phyloP scores from a whole-genome alignment of 2,888 invertebrate species.

The Acronicta psi region DNA sequence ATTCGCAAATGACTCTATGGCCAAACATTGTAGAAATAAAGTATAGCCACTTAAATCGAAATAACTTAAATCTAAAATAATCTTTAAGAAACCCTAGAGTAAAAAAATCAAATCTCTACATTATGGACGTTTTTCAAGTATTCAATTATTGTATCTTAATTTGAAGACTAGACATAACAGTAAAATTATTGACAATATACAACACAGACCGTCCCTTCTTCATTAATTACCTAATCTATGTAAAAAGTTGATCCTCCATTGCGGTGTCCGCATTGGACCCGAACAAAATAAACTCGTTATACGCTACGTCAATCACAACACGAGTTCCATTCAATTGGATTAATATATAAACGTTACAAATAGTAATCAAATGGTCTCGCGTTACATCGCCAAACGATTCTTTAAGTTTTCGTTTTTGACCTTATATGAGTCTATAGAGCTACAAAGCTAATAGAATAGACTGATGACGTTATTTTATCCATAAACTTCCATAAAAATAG shows the following conservation, averaged over 20 bases:
- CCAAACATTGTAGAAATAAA: too few species aligned
- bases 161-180: too few species aligned
- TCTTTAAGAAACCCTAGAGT: too few species aligned
- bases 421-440: slow-evolving; percentile 63
- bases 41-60: too few species aligned
- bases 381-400: slow-evolving; percentile 78
- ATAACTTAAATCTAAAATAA: too few species aligned
- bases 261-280: slow-evolving; percentile 64
- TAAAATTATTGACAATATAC: too few species aligned
- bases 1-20: too few species aligned
- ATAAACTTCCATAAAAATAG: too few species aligned
- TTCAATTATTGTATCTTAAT: too few species aligned
- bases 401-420: slow-evolving; percentile 75
- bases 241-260: slow-evolving; percentile 57
- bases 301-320: slow-evolving; percentile 79
- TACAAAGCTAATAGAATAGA: slow-evolving; percentile 26
- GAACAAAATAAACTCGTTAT: slow-evolving; percentile 85
- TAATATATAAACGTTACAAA: slow-evolving; percentile 87
- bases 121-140: too few species aligned
- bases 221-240: slow-evolving; percentile 46
- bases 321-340: slow-evolving; percentile 76
- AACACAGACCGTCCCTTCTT: slow-evolving; percentile 16
- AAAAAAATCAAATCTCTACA: too few species aligned
- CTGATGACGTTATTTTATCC: not conserved
- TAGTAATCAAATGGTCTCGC: slow-evolving; percentile 83